Conservation (phyloP, 2,888 invertebrate genomes). For the Megaustenia siamemsis region DNA sequence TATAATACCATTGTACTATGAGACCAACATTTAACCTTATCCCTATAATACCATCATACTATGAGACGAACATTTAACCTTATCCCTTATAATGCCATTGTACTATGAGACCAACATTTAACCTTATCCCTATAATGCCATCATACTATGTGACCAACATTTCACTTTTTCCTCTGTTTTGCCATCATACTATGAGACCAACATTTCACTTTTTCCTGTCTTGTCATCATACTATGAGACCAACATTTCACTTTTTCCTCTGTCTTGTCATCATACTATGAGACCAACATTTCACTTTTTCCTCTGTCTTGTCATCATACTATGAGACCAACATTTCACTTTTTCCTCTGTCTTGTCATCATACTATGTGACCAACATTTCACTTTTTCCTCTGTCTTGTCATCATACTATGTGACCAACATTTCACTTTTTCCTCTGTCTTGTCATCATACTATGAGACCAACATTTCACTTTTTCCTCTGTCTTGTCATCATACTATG, state of each 20-base stretch:
- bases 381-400: too few species aligned
- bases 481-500: constrained; percentile 76
- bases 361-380: too few species aligned
- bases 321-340: too few species aligned
- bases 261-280: not conserved
- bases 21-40: not conserved
- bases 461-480: not conserved
- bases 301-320: not conserved
- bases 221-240: constrained; percentile 76
- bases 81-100: not conserved
- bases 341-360: not conserved
- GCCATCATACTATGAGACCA: not conserved
- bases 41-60: too few species aligned
- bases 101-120: too few species aligned
- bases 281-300: not conserved
- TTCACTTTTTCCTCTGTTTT: not conserved
- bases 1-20: not conserved
- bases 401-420: too few species aligned
- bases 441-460: not conserved
- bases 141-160: too few species aligned
- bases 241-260: not conserved
- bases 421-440: not conserved
- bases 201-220: not conserved
- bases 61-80: too few species aligned
- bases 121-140: too few species aligned